A percentile compares a stretch with the other conserved stretches of the same genome.
These are phyloP conservation scores for Pentalonia nigronervosa DNA, from an alignment of 1,140 invertebrate genomes.

Conservation along the genomic window DNA sequence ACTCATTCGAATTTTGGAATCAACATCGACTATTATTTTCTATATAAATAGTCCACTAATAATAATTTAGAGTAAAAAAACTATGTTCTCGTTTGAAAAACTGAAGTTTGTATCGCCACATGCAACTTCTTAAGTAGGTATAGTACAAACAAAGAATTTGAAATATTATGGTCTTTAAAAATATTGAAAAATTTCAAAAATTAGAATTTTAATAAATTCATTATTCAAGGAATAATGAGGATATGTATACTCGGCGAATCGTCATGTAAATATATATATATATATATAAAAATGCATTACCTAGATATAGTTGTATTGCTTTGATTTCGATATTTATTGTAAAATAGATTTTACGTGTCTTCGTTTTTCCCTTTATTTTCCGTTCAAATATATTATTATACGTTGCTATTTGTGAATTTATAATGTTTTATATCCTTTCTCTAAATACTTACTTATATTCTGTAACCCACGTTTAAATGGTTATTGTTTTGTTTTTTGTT, in stretches of 20 bases:
- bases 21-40: not conserved
- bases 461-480: not conserved
- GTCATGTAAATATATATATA: not conserved
- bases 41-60: not conserved
- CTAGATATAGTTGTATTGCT: not conserved
- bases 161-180: not conserved
- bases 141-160: too few relatives aligned
- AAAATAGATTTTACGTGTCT: not conserved
- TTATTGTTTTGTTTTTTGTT: conserved; percentile 4
- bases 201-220: not conserved
- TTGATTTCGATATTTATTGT: not conserved
- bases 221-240: not conserved
- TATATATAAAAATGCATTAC: not conserved
- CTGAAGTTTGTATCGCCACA: too few relatives aligned
- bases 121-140: too few relatives aligned
- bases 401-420: not conserved
- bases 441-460: not conserved
- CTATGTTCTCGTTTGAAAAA: not conserved
- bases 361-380: not conserved
- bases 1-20: not conserved
- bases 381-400: not conserved
- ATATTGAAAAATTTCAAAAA: not conserved
- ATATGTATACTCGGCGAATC: not conserved
- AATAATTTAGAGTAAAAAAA: not conserved
- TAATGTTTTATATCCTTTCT: not conserved